A percentile compares a stretch with the other conserved stretches of the same genome.
phyloP scores from a whole-genome alignment of 2,113 vertebrate genomes.

The Indicator indicator region DNA sequence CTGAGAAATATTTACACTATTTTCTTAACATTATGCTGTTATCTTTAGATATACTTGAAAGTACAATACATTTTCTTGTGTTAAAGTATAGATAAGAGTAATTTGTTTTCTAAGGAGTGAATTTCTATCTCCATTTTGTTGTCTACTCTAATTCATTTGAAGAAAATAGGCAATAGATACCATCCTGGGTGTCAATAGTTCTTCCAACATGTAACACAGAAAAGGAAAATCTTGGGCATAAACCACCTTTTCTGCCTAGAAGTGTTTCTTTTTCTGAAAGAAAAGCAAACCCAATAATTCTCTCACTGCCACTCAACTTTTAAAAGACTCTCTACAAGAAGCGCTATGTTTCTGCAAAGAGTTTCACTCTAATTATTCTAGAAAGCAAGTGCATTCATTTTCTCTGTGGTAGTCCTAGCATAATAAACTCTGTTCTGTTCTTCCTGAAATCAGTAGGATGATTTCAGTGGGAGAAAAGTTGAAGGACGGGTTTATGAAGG shows the following conservation, averaged over 20 bases:
- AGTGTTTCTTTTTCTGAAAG: background rate
- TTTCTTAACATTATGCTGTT: background rate
- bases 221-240: background rate
- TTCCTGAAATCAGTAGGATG: background rate
- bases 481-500: background rate
- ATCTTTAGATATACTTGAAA: background rate
- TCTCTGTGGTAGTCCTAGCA: background rate
- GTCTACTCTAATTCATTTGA: background rate
- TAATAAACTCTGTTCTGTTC: background rate
- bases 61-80: background rate
- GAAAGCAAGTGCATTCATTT: background rate
- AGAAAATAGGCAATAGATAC: background rate
- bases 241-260: background rate
- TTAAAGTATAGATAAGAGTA: rapidly evolving
- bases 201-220: background rate
- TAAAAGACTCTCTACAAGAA: background rate
- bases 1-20: background rate
- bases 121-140: background rate
- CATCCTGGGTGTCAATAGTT: background rate
- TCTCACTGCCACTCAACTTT: background rate
- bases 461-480: background rate
- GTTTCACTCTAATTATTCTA: background rate
- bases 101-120: background rate
- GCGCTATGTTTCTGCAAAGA: background rate
- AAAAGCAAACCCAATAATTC: background rate